Percentiles rank a stretch among this genome's conserved stretches.
phyloP scores from a whole-genome alignment of 1,140 invertebrate genomes.

The Drosophila sucinea region DNA sequence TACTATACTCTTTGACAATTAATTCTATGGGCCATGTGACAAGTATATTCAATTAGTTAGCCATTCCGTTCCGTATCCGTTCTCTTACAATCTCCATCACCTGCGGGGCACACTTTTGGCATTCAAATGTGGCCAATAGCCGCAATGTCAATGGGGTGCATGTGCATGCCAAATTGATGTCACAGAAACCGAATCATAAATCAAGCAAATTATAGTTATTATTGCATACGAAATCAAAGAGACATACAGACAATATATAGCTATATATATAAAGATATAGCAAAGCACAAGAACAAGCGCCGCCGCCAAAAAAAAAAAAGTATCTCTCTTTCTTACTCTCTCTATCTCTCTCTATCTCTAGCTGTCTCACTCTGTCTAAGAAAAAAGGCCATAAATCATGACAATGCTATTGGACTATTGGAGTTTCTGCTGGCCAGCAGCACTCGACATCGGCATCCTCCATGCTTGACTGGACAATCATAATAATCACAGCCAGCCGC shows the following conservation, averaged over 20 bases:
- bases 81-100: constrained; percentile 38
- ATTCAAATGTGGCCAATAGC: constrained; percentile 13
- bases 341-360: constrained; percentile 7
- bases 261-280: constrained; percentile 48
- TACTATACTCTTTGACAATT: neutral
- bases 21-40: neutral
- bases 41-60: neutral
- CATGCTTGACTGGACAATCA: constrained; percentile 80
- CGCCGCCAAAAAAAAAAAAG: constrained; percentile 16
- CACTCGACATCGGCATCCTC: constrained; percentile 54
- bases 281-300: constrained; percentile 66
- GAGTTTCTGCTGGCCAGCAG: constrained; percentile 39
- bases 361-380: constrained; percentile 32
- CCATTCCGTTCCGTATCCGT: neutral
- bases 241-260: constrained; percentile 31
- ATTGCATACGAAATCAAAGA: constrained; percentile 54
- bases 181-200: constrained; percentile 75
- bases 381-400: constrained; percentile 76
- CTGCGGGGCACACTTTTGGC: constrained; percentile 30
- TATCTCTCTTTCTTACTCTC: constrained; percentile 31
- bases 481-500: constrained; percentile 74
- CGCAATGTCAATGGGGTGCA: constrained; percentile 28
- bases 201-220: constrained; percentile 79
- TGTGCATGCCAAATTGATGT: constrained; percentile 72
- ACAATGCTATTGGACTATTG: constrained; percentile 46